phyloP scores from a whole-genome alignment of 2,113 vertebrate genomes.

The Antechinus flavipes region DNA sequence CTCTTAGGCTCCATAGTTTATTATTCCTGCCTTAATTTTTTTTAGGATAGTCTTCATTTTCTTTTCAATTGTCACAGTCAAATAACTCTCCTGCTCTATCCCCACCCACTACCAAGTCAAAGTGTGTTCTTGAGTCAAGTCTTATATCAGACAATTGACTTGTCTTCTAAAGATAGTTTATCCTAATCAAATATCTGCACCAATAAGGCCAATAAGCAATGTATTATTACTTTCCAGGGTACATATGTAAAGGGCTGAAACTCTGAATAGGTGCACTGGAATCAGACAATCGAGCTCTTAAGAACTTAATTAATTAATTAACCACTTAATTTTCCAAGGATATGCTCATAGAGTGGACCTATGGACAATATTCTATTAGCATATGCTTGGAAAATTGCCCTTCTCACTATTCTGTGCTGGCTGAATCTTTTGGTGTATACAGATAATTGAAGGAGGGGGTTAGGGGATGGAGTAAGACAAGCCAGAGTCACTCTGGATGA shows the following conservation, averaged over 20 bases:
- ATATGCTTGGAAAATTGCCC: too few species aligned
- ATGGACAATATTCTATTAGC: too few species aligned
- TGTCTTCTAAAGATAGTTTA: neutral
- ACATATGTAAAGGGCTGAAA: neutral
- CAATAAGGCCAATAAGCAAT: neutral
- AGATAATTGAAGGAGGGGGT: too few species aligned
- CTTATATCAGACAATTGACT: neutral
- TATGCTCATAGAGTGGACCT: too few species aligned
- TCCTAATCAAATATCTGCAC: neutral
- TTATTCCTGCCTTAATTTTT: neutral
- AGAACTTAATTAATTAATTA: too few species aligned
- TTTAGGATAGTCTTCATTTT: neutral
- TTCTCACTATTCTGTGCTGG: too few species aligned
- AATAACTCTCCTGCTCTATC: neutral
- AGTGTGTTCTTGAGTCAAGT: neutral
- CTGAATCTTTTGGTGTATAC: too few species aligned
- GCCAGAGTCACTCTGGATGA: too few species aligned
- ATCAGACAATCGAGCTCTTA: too few species aligned
- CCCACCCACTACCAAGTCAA: neutral
- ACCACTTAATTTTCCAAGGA: too few species aligned
- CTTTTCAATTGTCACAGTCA: neutral
- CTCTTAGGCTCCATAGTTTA: neutral
- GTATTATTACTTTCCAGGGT: neutral
- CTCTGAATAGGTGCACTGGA: too few species aligned
- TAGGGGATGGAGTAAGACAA: too few species aligned